phyloP scores from a whole-genome alignment of 2,888 invertebrate genomes.

The Cistogaster globosa region DNA sequence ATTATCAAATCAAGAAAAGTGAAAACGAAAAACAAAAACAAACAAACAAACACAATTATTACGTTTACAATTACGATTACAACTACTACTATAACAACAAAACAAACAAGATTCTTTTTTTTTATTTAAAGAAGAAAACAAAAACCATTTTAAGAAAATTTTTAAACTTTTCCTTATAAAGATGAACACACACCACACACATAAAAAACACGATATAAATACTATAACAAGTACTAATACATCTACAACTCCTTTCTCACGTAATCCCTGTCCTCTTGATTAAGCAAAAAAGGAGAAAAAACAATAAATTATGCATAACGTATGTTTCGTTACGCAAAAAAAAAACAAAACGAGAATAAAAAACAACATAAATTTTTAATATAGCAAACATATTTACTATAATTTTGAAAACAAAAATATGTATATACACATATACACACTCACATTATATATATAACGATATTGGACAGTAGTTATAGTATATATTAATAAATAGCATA shows the following conservation, averaged over 20 bases:
- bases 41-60: conserved; percentile 67
- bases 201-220: conserved; percentile 41
- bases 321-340: conserved; percentile 33
- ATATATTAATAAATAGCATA: conserved; percentile 37
- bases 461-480: conserved; percentile 37
- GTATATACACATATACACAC: conserved; percentile 9
- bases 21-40: conserved; percentile 75
- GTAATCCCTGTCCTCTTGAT: conserved; percentile 52
- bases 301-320: conserved; percentile 39
- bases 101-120: conserved; percentile 66
- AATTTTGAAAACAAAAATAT: conserved; percentile 3
- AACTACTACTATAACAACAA: conserved; percentile 70
- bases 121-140: conserved; percentile 55
- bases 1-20: conserved; percentile 83
- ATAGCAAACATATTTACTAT: conserved; percentile 23
- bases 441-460: conserved; percentile 10
- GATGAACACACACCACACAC: conserved; percentile 44
- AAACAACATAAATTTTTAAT: conserved; percentile 20
- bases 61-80: conserved; percentile 67
- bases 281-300: conserved; percentile 45
- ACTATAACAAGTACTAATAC: conserved; percentile 57
- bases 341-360: conserved; percentile 50
- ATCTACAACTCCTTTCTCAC: conserved; percentile 48
- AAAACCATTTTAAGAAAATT: conserved; percentile 50
- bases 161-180: conserved; percentile 60